Evolutionary conservation across 1,140 invertebrate species (phyloP).

Genomic region (Proales similis): DNA sequence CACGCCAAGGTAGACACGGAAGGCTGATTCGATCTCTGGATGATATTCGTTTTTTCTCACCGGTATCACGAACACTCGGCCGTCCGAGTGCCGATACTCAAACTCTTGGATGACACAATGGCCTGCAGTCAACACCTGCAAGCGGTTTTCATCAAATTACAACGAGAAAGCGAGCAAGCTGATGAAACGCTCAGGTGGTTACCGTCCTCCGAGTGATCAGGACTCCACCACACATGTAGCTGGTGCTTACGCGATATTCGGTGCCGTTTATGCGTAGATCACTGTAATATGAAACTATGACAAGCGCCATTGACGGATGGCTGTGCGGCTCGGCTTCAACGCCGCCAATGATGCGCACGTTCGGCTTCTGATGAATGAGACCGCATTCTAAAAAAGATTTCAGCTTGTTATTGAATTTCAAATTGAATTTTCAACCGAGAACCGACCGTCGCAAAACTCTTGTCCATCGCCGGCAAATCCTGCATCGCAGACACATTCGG

Average conservation of each 20-base stretch:
- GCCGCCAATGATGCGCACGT: conserved; percentile 17
- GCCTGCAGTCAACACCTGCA: conserved; percentile 28
- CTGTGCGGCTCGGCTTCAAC: conserved; percentile 21
- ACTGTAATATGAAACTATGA: conserved; percentile 9
- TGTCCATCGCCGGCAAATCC: conserved; percentile 17
- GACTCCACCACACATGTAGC: conserved; percentile 27
- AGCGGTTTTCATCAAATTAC: too few species aligned
- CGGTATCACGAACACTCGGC: not conserved
- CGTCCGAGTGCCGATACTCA: conserved; percentile 8
- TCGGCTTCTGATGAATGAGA: not conserved
- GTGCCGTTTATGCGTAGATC: too few species aligned
- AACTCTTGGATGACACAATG: conserved; percentile 33
- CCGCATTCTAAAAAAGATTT: conserved; percentile 22
- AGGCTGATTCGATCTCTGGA: conserved; percentile 4
- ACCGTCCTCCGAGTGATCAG: conserved; percentile 33
- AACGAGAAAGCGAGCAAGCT: too few species aligned
- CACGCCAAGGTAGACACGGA: conserved; percentile 12
- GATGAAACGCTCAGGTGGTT: too few species aligned
- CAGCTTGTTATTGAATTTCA: not conserved
- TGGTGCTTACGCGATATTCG: too few species aligned
- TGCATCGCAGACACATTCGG: conserved; percentile 13
- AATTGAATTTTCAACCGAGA: not conserved
- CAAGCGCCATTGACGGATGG: conserved; percentile 7
- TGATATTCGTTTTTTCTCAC: conserved; percentile 29
- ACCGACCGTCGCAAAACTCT: conserved; percentile 29